Percentiles rank a stretch among this genome's conserved stretches.
Conservation (phyloP, 2,888 invertebrate genomes). For the Pachydiplax longipennis region DNA sequence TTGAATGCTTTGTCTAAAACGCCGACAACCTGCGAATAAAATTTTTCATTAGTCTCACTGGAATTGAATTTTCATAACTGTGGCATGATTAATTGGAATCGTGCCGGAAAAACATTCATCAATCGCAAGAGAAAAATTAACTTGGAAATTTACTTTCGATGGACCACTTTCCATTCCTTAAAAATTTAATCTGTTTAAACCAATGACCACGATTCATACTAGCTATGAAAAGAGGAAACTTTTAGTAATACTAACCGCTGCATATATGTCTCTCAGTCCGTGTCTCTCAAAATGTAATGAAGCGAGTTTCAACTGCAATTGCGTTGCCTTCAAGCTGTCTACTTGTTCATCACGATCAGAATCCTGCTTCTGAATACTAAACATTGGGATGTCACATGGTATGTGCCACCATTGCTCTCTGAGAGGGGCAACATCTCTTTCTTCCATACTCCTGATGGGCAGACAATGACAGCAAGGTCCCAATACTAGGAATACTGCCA, state of each 20-base stretch:
- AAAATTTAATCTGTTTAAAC: too few relatives aligned
- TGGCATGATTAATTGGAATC: too few relatives aligned
- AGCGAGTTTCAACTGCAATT: constrained; percentile 58
- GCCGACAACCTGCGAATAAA: not conserved
- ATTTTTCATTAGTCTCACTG: not conserved
- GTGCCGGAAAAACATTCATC: too few relatives aligned
- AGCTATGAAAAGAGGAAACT: too few relatives aligned
- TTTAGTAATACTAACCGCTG: constrained; percentile 55
- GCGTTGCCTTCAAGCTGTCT: constrained; percentile 56
- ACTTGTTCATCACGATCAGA: constrained; percentile 56
- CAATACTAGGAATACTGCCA: not conserved
- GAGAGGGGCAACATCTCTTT: not conserved
- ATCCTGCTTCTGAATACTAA: constrained; percentile 53
- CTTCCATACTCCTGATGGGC: not conserved
- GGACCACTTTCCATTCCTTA: too few relatives aligned
- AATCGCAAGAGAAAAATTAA: too few relatives aligned
- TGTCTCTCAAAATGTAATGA: constrained; percentile 57
- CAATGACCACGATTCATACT: too few relatives aligned
- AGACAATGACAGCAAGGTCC: not conserved
- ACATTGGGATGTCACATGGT: constrained; percentile 57
- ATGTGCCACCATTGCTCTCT: constrained; percentile 56
- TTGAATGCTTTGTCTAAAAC: not conserved
- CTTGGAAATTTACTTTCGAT: too few relatives aligned
- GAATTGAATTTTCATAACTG: too few relatives aligned
- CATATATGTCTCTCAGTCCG: constrained; percentile 57